Evolutionary conservation across 1,140 invertebrate genomes (phyloP), one percentile per base, ranked within the genome.

Genomic region (Brachionus rotundiformis): DNA sequence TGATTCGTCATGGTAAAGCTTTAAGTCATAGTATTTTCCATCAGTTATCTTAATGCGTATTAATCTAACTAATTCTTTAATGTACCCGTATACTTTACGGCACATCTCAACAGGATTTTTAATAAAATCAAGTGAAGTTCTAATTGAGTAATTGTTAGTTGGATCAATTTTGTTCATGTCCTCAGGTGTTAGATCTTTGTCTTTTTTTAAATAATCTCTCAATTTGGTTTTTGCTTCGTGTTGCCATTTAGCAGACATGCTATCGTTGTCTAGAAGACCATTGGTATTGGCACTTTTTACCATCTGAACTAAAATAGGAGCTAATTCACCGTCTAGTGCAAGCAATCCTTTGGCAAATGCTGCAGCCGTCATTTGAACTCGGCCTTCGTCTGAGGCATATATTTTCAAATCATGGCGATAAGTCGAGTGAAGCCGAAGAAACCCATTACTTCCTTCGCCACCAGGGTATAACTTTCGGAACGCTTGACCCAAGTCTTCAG

Each of bases 201-300:
- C 81, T 54, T 71, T 16, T 49, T 59, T 29, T 36, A 82, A 75
- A 16, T 71, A 68, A 11, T 82, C 65, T 16, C 33, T 29, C 59
- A 82, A 29, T 54, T 71, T 71, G 27, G 39, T 36, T 61, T 82
- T 82, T 23, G 29, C 65, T 73, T 71, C 61, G 16, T 82, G 33
- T 54, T 82, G 61, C 27, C 61, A 47, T 59, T 71, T 71, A 39
- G 68, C 61, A 93, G 94, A 23, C 94, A 95, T 87, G 97, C 95
- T 85, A 86, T 99, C 96, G 86, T 98, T 98, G 86, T 99, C 97
- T 29, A 99, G 87, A 10, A 99, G 87, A 3, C 97, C 96, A 89
- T 99, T 99, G 0, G 96, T 99, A 86, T 99, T 98, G 1, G 96
- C 96, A 85, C 94, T 96, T 87, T 99, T 99, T 0, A 99, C 98